Base-by-base conservation (phyloP, 1,140 invertebrate species). In the Apis cerana region DNA sequence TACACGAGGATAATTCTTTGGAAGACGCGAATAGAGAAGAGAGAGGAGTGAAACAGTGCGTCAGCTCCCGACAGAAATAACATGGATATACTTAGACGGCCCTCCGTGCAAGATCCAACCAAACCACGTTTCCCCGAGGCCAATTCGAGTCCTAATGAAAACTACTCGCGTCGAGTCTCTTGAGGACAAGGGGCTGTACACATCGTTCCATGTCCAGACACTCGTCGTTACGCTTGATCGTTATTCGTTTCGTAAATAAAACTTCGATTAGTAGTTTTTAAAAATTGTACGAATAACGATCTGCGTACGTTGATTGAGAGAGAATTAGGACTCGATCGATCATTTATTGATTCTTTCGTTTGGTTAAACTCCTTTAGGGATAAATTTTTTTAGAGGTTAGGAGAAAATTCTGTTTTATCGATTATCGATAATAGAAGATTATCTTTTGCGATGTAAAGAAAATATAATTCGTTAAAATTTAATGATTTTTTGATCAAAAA, bases 21-120 rank as follows among this genome's bases (percentile, higher is more conserved):
- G 78, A 80, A 83, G 87, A 80, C 68, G 80, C 80, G 79, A 89
- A 83, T 61, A 75, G 84, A 75, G 84, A 68, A 83, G 82, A 81
- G 78, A 75, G 82, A 83, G 80, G 78, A 88, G 85, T 88, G 83
- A 90, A 89, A 75, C 86, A 85, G 90, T 94, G 92, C 93, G 93
- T 94, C 92, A 94, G 93, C 93, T 93, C 92, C 90, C 84, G 93
- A 91, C 92, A 93, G 91, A 94, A 94, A 94, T 94, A 94, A 94
- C 93, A 88, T 82, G 92, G 91, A 91, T 94, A 94, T 93, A 94
- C 93, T 94, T 94, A 94, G 93, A 94, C 91, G 90, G 91, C 90
- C 91, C 91, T 92, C 90, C 91, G 87, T 91, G 88, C 91, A 90
- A 91, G 88, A 88, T 89, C 88, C 86, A 90, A 92, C 90, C 90